A percentile compares a stretch with the other conserved stretches of the same genome.
These are phyloP conservation scores for Calephelis perditalis DNA, from an alignment of 2,888 invertebrate genomes.

Conservation along the genomic window DNA sequence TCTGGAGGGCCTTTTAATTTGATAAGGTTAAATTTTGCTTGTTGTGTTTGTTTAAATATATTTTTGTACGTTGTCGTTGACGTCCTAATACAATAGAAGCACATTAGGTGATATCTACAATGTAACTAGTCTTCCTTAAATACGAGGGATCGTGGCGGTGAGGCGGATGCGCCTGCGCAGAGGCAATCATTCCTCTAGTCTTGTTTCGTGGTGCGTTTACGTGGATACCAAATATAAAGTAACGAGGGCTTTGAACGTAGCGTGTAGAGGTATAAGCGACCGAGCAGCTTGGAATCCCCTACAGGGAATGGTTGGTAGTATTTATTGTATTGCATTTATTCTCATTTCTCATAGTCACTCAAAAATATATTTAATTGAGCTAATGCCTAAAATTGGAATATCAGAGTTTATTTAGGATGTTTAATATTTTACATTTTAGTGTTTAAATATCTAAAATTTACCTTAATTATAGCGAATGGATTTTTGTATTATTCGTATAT, in stretches of 20 bases:
- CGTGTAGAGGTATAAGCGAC: conserved; percentile 55
- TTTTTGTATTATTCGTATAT: conserved; percentile 78
- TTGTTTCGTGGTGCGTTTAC: conserved; percentile 73
- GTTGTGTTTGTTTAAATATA: conserved; percentile 71
- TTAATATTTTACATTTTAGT: conserved; percentile 78
- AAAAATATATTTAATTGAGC: conserved; percentile 74
- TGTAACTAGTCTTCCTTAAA: conserved; percentile 76
- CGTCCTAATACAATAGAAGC: conserved; percentile 60
- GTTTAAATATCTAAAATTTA: conserved; percentile 78
- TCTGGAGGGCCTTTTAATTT: conserved; percentile 69
- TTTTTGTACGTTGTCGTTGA: conserved; percentile 64
- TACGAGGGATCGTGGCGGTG: conserved; percentile 50
- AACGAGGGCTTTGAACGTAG: conserved; percentile 69
- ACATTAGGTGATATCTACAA: conserved; percentile 73
- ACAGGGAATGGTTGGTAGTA: conserved; percentile 68
- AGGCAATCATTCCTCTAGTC: conserved; percentile 77
- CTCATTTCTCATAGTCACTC: conserved; percentile 75
- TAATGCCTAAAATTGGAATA: conserved; percentile 78
- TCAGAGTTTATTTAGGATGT: conserved; percentile 79
- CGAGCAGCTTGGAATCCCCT: conserved; percentile 71
- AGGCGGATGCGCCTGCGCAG: conserved; percentile 52
- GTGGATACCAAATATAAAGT: conserved; percentile 74
- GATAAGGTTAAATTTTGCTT: conserved; percentile 64
- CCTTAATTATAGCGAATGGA: conserved; percentile 77
- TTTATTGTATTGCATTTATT: conserved; percentile 77